Conservation (phyloP, 2,797 vertebrate genomes). For the Xerus rutilus region DNA sequence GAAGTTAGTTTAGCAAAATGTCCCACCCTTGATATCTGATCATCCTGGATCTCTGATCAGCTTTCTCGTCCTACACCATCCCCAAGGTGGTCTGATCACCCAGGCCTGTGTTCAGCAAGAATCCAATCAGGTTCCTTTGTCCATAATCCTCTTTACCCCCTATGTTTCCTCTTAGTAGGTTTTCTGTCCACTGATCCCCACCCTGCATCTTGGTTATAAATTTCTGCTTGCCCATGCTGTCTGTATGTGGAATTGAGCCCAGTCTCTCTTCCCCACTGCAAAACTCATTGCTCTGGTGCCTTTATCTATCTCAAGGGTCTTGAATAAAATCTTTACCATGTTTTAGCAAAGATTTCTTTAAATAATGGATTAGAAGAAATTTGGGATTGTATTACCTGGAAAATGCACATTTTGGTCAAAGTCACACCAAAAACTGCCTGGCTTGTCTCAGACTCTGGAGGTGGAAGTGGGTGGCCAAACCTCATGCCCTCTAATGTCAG, state of each 20-base stretch:
- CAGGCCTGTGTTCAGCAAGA: background rate
- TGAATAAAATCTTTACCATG: background rate
- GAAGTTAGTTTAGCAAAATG: background rate
- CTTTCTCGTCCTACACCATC: background rate
- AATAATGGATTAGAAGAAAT: background rate
- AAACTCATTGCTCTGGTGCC: background rate
- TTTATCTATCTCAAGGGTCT: background rate
- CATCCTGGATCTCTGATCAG: background rate
- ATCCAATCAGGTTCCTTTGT: background rate
- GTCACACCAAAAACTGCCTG: background rate
- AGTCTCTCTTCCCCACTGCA: background rate
- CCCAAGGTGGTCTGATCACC: background rate
- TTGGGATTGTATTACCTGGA: background rate
- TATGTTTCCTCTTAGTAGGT: background rate
- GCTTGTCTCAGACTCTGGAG: background rate
- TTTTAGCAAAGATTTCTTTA: background rate
- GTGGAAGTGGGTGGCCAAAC: background rate
- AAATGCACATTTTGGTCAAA: background rate
- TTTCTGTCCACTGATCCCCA: background rate
- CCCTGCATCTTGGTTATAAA: background rate
- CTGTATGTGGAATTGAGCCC: background rate
- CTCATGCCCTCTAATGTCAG: background rate
- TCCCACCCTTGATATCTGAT: background rate
- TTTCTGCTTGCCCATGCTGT: background rate
- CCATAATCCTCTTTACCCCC: background rate